Conservation (phyloP, 2,888 invertebrate species). For the Pecten maximus region DNA sequence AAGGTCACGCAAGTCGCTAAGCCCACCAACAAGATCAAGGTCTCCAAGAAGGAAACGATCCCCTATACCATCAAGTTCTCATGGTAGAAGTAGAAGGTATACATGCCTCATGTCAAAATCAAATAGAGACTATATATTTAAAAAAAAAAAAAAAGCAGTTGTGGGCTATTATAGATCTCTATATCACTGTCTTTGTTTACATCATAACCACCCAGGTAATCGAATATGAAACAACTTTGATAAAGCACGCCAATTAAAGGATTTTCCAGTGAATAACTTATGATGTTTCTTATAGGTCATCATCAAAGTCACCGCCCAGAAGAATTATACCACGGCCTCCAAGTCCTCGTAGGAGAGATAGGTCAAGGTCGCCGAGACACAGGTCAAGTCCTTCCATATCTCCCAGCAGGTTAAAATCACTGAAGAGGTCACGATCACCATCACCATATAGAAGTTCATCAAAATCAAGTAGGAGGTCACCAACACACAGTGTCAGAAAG, state of each 20-base stretch:
- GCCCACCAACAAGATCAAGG: constrained; percentile 61
- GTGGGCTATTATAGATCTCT: too few relatives aligned
- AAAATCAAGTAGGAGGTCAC: constrained; percentile 57
- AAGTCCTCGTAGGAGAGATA: constrained; percentile 52
- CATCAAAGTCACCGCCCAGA: constrained; percentile 56
- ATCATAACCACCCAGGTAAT: too few relatives aligned
- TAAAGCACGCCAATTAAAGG: neutral
- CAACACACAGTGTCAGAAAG: constrained; percentile 68
- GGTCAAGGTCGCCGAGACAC: constrained; percentile 43
- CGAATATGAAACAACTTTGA: too few relatives aligned
- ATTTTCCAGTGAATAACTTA: neutral
- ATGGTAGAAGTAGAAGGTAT: constrained; percentile 67
- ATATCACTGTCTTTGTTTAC: too few relatives aligned
- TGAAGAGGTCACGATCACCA: constrained; percentile 47
- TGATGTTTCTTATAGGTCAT: constrained; percentile 47
- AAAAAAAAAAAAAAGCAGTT: too few relatives aligned
- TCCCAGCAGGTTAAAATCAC: constrained; percentile 53
- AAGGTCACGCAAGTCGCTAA: constrained; percentile 46
- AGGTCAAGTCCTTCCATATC: constrained; percentile 37
- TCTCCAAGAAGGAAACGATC: constrained; percentile 63
- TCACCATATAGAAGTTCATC: constrained; percentile 58
- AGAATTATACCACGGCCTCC: constrained; percentile 48
- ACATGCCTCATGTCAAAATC: too few relatives aligned
- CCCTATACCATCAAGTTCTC: constrained; percentile 73
- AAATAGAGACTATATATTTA: too few relatives aligned